These are phyloP conservation scores for Patella pellucida DNA, from an alignment of 2,888 invertebrate genomes.

Conservation along the genomic window DNA sequence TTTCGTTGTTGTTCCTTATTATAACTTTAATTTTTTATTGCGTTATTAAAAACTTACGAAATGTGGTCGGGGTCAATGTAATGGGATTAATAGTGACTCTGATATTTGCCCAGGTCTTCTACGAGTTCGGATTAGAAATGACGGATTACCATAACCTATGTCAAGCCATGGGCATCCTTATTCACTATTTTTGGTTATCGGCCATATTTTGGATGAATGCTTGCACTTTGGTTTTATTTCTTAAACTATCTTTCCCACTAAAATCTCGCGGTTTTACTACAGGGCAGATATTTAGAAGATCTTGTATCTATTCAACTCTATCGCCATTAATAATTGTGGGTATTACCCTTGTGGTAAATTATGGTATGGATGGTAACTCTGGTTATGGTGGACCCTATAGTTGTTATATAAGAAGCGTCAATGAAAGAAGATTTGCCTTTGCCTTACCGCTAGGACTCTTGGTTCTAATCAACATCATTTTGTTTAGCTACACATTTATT, in stretches of 20 bases:
- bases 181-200: constrained; percentile 3
- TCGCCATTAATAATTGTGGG: constrained; percentile 4
- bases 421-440: not conserved
- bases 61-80: not conserved
- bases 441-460: not conserved
- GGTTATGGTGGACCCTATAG: not conserved
- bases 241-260: constrained; percentile 4
- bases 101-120: not conserved
- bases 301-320: not conserved
- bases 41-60: not conserved
- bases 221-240: constrained; percentile 3
- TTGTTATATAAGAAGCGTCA: not conserved
- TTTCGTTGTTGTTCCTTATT: not conserved
- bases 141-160: not conserved
- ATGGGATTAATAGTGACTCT: not conserved
- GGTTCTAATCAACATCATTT: not conserved
- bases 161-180: not conserved
- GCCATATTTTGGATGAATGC: not conserved
- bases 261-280: not conserved
- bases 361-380: not conserved
- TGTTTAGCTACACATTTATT: constrained; percentile 2
- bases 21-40: constrained; percentile 1
- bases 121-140: constrained; percentile 2
- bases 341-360: not conserved
- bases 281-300: not conserved